These are phyloP conservation scores for Erythrolamprus reginae DNA, from an alignment of 2,113 vertebrate species.

Conservation along the genomic window DNA sequence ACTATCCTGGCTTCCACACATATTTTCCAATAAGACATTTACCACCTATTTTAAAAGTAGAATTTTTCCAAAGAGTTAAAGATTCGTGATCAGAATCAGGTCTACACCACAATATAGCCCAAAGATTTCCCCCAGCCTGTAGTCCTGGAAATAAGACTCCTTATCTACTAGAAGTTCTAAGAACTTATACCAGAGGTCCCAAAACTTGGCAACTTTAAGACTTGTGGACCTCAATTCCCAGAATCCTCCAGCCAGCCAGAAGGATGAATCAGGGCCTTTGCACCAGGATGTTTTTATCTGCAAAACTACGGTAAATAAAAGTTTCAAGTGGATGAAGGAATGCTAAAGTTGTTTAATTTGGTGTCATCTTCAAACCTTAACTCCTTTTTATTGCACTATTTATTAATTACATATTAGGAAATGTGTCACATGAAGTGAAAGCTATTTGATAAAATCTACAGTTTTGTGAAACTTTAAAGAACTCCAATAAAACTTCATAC, in stretches of 20 bases:
- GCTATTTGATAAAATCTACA: neutral
- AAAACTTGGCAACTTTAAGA: no score
- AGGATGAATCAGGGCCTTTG: neutral
- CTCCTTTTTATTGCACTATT: neutral
- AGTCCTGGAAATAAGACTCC: neutral
- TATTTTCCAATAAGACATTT: neutral
- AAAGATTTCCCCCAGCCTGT: neutral
- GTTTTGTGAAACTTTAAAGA: neutral
- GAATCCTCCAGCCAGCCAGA: neutral
- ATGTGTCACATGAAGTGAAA: neutral
- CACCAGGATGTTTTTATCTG: neutral
- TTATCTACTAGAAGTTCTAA: neutral
- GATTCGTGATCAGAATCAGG: neutral
- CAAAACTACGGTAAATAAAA: neutral
- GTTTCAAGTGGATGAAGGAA: neutral
- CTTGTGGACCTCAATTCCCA: no score
- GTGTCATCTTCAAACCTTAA: neutral
- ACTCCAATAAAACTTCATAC: neutral
- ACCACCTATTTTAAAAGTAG: neutral
- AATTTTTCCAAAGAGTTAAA: neutral
- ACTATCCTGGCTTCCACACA: neutral
- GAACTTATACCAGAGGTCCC: neutral
- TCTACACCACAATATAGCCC: neutral
- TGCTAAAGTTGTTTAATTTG: rapidly evolving
- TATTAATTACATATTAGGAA: neutral